Percentiles rank a stretch among this genome's conserved stretches.
Conservation (phyloP, 2,113 vertebrate species). For the Ursus arctos region DNA sequence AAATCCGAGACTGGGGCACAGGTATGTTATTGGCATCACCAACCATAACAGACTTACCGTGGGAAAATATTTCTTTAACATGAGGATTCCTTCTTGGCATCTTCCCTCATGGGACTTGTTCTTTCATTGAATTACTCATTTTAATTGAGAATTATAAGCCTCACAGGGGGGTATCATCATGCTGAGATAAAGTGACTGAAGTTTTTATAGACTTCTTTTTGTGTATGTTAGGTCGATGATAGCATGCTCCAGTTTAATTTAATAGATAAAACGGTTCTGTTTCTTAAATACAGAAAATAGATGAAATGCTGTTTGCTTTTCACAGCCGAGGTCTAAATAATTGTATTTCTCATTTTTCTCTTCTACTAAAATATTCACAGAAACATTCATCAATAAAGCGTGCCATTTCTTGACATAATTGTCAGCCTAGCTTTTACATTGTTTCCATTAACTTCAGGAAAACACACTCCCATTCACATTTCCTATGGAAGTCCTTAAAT, state of each 20-base stretch:
- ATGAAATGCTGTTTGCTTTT: conserved; percentile 71
- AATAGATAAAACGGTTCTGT: conserved; percentile 71
- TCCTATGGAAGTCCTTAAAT: conserved; percentile 78
- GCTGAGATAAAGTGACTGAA: conserved; percentile 79
- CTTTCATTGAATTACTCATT: conserved; percentile 84
- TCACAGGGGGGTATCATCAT: conserved; percentile 72
- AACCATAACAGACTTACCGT: not conserved
- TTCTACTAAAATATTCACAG: conserved; percentile 77
- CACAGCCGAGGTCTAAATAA: conserved; percentile 70
- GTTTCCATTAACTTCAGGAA: conserved; percentile 81
- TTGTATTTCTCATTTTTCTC: conserved; percentile 75
- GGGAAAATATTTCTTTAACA: conserved; percentile 70
- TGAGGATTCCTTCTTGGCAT: conserved; percentile 69
- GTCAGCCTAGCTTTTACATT: conserved; percentile 77
- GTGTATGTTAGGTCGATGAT: conserved; percentile 74
- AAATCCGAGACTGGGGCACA: conserved; percentile 21
- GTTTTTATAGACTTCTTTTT: conserved; percentile 73
- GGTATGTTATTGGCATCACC: not conserved
- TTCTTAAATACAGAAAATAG: conserved; percentile 79
- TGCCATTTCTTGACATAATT: conserved; percentile 75
- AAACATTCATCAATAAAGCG: conserved; percentile 64
- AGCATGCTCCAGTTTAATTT: conserved; percentile 76
- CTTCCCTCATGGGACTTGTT: conserved; percentile 72
- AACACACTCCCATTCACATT: conserved; percentile 79
- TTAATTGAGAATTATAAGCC: conserved; percentile 87